Conservation (phyloP, 2,888 invertebrate genomes). For the Chaitophorus viminalis region DNA sequence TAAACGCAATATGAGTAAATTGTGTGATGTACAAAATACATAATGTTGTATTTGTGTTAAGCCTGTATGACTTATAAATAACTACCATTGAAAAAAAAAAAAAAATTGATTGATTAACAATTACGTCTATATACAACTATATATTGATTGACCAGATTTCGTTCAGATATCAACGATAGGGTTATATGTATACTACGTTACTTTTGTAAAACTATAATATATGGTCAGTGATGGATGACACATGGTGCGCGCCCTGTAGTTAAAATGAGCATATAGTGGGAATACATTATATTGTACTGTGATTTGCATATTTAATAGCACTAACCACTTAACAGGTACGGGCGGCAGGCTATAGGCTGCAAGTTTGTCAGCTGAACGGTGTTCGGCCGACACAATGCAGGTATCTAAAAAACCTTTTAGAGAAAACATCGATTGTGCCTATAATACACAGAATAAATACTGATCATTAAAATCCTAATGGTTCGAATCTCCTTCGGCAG, state of each 20-base stretch:
- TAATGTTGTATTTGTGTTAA: too few species aligned
- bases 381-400: background rate
- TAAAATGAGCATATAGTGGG: background rate
- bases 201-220: background rate
- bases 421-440: background rate
- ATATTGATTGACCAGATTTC: too few species aligned
- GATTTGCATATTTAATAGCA: constrained; percentile 45
- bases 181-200: background rate
- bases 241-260: too few species aligned
- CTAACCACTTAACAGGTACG: constrained; percentile 39
- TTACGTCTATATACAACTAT: too few species aligned
- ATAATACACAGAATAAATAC: background rate
- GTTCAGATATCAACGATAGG: too few species aligned
- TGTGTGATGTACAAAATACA: too few species aligned
- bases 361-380: constrained; percentile 1
- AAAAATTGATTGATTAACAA: too few species aligned
- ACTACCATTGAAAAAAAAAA: too few species aligned
- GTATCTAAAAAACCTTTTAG: constrained; percentile 11
- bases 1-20: too few species aligned
- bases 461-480: constrained; percentile 19
- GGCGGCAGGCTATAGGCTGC: background rate
- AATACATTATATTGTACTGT: background rate
- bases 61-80: too few species aligned
- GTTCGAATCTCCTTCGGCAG: background rate
- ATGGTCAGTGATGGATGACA: background rate